Conservation (phyloP, 2,888 invertebrate species). For the Eubasilissa splendida region DNA sequence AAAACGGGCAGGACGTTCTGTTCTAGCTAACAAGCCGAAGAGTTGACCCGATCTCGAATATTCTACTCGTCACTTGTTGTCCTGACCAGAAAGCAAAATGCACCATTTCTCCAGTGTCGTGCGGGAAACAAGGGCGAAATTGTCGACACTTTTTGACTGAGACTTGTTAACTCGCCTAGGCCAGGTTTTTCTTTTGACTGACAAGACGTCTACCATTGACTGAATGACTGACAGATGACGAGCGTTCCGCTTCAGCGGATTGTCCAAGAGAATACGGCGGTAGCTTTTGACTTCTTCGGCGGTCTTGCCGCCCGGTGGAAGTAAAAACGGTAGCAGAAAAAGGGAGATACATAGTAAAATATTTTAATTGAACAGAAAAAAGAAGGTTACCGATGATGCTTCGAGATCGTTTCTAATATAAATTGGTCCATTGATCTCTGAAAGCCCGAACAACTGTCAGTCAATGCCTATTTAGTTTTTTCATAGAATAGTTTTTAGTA, state of each 20-base stretch:
- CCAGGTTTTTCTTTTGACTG: constrained; percentile 16
- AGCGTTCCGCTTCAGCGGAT: constrained; percentile 29
- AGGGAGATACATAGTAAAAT: constrained; percentile 5
- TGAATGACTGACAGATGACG: constrained; percentile 36
- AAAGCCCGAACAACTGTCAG: not conserved
- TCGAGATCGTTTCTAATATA: not conserved
- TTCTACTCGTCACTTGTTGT: not conserved
- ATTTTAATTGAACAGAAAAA: constrained; percentile 36
- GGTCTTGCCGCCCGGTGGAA: constrained; percentile 23
- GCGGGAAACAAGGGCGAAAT: not conserved
- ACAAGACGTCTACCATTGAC: constrained; percentile 23
- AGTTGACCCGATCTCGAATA: constrained; percentile 17
- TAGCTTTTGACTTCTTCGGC: constrained; percentile 30
- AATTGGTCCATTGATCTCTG: constrained; percentile 7
- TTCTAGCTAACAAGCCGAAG: constrained; percentile 34
- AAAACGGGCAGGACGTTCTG: constrained; percentile 29
- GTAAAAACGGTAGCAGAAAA: constrained; percentile 32
- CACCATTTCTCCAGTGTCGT: no score
- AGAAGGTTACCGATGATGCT: not conserved
- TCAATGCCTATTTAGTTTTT: no score
- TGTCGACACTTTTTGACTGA: constrained; percentile 4
- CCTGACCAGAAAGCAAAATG: not conserved
- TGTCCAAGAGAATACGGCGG: constrained; percentile 23
- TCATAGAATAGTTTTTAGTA: no score
- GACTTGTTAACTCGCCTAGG: not conserved